Evolutionary conservation across 2,888 invertebrate genomes (phyloP), one percentile per base, ranked within the genome.

Genomic region (Diadegma fenestrale): DNA sequence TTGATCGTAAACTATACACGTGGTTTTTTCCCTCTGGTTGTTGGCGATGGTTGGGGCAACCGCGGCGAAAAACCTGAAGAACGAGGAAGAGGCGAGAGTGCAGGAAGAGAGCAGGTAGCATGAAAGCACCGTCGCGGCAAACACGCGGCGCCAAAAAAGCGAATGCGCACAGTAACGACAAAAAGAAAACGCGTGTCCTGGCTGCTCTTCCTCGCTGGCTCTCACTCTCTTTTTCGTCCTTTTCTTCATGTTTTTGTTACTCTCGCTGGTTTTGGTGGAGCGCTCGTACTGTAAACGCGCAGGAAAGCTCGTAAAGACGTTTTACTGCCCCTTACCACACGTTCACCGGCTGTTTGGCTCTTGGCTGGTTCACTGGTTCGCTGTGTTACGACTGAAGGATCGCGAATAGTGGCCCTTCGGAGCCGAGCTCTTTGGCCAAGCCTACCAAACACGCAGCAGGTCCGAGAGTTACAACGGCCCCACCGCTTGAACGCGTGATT

Each of bases 271-370:
- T 37, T 37, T 33, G 66, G 54, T 51, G 48, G 54, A 78, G 84
- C 85, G 76, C 75, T 81, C 75, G 79, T 80, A 79, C 87, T 88
- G 88, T 89, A 90, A 90, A 89, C 89, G 87, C 89, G 88, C 89
- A 88, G 86, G 88, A 90, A 90, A 90, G 89, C 90, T 92, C 92
- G 91, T 92, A 92, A 92, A 91, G 91, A 90, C 88, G 88, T 88
- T 91, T 91, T 91, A 91, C 89, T 89, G 89, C 90, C 88, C 51
- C 75, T 66, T 84, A 41, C 88, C 82, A 66, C 76, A 76, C 82
- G 85, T 79, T 86, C 81, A 84, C 87, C 85, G 58, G 51, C 54
- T 51, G 48, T 85, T 37, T 71, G 48, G 82, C 73, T 84, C 78
- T 77, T 88, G 88, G 76, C 87, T 84, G 87, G 86, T 87, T 88